phyloP scores from a whole-genome alignment of 2,113 vertebrate genomes.

The Rhipidura dahli region DNA sequence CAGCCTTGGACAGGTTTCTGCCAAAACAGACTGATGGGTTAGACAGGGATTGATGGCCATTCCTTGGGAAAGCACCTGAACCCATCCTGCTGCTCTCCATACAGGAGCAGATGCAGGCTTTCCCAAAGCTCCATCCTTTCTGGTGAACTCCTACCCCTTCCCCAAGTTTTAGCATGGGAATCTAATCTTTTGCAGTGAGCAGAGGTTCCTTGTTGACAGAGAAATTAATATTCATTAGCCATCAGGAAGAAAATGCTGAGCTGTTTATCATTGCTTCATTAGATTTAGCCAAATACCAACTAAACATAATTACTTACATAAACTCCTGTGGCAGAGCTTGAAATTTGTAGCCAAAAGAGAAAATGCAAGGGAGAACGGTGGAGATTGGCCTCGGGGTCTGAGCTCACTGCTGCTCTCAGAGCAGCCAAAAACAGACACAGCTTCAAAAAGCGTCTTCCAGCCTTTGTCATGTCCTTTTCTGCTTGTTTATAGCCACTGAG shows the following conservation, averaged over 20 bases:
- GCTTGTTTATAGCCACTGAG: neutral
- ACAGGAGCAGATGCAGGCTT: neutral
- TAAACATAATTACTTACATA: conserved; percentile 70
- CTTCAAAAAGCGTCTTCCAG: neutral
- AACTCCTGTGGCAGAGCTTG: conserved; percentile 54
- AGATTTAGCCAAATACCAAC: conserved; percentile 74
- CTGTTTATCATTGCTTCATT: conserved; percentile 76
- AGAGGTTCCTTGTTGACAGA: conserved; percentile 56
- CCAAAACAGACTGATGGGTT: neutral
- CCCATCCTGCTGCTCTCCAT: neutral
- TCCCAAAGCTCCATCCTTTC: neutral
- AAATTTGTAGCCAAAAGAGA: neutral
- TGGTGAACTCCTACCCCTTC: neutral
- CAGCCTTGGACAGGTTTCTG: neutral
- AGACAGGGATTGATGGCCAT: neutral
- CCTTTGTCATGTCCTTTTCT: neutral
- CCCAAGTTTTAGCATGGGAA: neutral
- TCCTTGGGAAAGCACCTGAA: neutral
- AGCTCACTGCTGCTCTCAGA: neutral
- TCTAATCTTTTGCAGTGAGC: neutral
- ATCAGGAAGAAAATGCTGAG: conserved; percentile 60
- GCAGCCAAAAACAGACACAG: fast-evolving
- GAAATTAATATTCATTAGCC: conserved; percentile 78
- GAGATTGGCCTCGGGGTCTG: neutral
- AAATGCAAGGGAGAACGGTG: neutral